These are phyloP conservation scores for Clarias platycephalus DNA, from an alignment of 2,797 vertebrate species.

Conservation along the genomic window DNA sequence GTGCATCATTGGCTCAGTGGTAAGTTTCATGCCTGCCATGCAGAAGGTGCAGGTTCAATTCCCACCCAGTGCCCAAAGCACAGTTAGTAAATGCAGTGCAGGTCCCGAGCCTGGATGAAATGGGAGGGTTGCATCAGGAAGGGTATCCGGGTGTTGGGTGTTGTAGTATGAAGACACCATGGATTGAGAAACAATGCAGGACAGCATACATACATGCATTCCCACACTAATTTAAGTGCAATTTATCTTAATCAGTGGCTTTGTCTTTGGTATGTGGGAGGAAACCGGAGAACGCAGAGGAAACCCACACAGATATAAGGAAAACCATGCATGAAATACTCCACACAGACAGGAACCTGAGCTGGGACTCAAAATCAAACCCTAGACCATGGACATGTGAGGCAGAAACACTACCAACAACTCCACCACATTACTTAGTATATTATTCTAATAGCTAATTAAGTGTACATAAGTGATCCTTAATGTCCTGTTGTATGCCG, in stretches of 20 bases:
- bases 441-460: constrained; percentile 1
- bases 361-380: background rate
- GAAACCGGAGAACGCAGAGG: background rate
- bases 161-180: background rate
- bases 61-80: too few relatives aligned
- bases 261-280: background rate
- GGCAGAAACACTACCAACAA: background rate
- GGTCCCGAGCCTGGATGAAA: too few relatives aligned
- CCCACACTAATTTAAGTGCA: background rate
- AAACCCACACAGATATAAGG: background rate
- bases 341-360: background rate
- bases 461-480: background rate
- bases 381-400: background rate
- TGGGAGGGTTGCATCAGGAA: too few relatives aligned
- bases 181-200: background rate
- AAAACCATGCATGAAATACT: background rate
- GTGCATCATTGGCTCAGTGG: too few relatives aligned
- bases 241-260: background rate
- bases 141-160: background rate
- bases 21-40: too few relatives aligned
- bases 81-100: too few relatives aligned
- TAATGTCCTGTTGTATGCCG: background rate
- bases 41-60: too few relatives aligned
- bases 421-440: background rate
- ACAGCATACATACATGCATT: background rate